These are phyloP conservation scores for Gambusia holbrooki DNA, from an alignment of 2,113 vertebrate genomes.

Conservation along the genomic window DNA sequence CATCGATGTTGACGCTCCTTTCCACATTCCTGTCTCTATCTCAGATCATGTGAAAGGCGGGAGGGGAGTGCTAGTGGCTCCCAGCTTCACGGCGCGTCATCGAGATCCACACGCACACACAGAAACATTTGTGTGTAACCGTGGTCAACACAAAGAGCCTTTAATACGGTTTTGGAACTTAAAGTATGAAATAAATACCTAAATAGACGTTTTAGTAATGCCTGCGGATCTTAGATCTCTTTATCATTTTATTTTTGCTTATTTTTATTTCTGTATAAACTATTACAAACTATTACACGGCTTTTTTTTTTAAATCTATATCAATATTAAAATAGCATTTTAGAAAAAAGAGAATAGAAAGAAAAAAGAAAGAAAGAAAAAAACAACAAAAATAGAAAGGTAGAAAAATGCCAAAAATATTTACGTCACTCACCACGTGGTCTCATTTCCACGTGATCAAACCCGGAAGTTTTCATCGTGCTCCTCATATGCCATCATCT, in stretches of 20 bases:
- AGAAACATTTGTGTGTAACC: neutral
- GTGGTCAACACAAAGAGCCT: neutral
- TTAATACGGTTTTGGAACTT: neutral
- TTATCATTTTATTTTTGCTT: too few relatives aligned
- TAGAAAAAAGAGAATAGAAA: too few relatives aligned
- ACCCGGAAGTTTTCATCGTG: conserved; percentile 52
- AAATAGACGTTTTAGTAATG: too few relatives aligned
- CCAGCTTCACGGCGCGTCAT: conserved; percentile 39
- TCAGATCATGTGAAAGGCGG: conserved; percentile 80
- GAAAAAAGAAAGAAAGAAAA: neutral
- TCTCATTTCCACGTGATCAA: conserved; percentile 22
- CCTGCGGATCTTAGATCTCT: too few relatives aligned
- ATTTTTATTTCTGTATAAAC: too few relatives aligned
- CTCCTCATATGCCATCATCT: neutral
- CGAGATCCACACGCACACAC: neutral
- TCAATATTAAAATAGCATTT: too few relatives aligned
- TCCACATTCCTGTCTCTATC: conserved; percentile 57
- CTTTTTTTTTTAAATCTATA: too few relatives aligned
- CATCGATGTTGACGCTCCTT: conserved; percentile 46
- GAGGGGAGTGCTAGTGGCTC: conserved; percentile 66
- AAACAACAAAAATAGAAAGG: neutral
- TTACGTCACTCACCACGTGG: conserved; percentile 43
- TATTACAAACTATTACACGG: too few relatives aligned
- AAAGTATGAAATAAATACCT: neutral
- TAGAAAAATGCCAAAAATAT: fast-evolving